Base-by-base conservation (phyloP, 1,140 invertebrate species). In the Drosophila saltans region DNA sequence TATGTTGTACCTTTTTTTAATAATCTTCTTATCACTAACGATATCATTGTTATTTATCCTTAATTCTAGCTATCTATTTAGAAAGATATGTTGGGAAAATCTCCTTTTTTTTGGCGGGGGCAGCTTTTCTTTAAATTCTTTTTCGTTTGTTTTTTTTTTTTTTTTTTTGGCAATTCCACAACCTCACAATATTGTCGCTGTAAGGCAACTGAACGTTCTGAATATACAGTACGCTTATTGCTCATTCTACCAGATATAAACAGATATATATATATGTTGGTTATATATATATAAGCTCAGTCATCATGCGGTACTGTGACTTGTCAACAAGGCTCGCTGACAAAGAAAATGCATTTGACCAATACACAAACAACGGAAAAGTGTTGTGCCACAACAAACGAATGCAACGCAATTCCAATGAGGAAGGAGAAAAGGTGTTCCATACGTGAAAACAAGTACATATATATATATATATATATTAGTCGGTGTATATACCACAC, bases 331-430 rank as follows among this genome's bases (percentile, higher is more conserved):
- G n/a, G 3, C 28, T 58, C 56, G 30, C 67, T 58, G 67, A 74
- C 78, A 65, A 85, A 83, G 80, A 83, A 69, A 81, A 58, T 26
- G 72, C 82, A 76, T 77, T 79, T 76, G 69, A 70, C 69, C 74
- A 76, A 75, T 69, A 52, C 45, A 63, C 59, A 72, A 69, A 78
- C 41, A 68, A 56, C 45, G 36, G 48, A 74, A 76, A 68, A 66
- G 48, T 36, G 33, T 36, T 36, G 66, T 56, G 48, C 45, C 55
- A 56, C 30, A 30, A 57, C 41, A 43, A 11, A 60, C 39, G 30
- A 60, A 60, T 16, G 39, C 69, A 69, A 69, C 64, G 63, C 69
- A 63, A 28, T 72, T 58, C 3, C 60, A 58, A 73, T 69, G 30
- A 72, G 70, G 70, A 72, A 72, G 64, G 40, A 59, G 26, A 24